These are phyloP conservation scores for Nesogale talazaci DNA, from an alignment of 2,113 vertebrate genomes.

Conservation along the genomic window DNA sequence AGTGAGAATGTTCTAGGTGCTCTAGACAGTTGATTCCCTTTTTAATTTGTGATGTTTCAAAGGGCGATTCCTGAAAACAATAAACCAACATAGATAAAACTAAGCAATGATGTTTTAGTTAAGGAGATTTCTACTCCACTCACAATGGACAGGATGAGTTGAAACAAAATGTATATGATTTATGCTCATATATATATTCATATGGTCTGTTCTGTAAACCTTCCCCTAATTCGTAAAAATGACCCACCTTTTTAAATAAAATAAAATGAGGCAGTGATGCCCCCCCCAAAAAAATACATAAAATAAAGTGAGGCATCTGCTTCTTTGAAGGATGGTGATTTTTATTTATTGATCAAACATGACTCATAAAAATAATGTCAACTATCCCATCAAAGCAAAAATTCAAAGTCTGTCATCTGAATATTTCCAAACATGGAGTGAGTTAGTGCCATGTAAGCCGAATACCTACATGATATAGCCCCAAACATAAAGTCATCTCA, in stretches of 20 bases:
- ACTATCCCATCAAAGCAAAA: conserved; percentile 28
- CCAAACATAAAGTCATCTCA: not conserved
- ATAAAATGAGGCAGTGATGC: not conserved
- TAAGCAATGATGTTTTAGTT: not conserved
- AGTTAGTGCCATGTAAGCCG: conserved; percentile 8
- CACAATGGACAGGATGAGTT: not conserved
- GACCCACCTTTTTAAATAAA: not conserved
- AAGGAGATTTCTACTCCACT: not conserved
- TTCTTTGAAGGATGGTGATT: conserved; percentile 4
- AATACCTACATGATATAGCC: conserved; percentile 36
- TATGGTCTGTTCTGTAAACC: too few species aligned
- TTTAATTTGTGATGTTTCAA: not conserved
- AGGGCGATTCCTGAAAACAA: not conserved
- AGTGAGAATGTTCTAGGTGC: conserved; percentile 21
- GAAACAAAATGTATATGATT: too few species aligned
- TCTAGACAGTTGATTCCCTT: not conserved
- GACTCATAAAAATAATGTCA: not conserved
- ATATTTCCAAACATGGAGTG: conserved; percentile 52
- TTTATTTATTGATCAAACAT: not conserved
- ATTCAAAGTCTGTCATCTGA: not conserved
- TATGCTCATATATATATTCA: too few species aligned
- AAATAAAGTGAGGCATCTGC: not conserved
- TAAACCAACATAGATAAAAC: not conserved
- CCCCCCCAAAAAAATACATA: too few species aligned
- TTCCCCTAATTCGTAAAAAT: too few species aligned